Evolutionary conservation across 2,113 vertebrate species (phyloP), one percentile per base, ranked within the genome.

Genomic region (Hippoglossus stenolepis): DNA sequence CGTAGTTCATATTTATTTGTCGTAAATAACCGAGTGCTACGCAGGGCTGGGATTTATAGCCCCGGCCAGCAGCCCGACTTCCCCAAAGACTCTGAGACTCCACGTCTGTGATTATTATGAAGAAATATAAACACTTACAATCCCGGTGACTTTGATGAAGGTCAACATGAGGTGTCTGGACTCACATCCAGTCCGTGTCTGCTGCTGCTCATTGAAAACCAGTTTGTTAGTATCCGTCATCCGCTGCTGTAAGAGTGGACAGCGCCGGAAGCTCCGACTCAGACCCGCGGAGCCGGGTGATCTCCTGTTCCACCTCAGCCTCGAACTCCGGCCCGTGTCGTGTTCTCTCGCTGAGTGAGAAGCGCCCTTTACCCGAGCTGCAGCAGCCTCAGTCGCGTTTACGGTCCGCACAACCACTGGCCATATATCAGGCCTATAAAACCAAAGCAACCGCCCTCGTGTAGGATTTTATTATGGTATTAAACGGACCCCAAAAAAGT

Each of bases 351-450:
- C 71, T 17, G 82, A 90, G 70, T 85, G 88, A 85, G 85, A 14
- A 57, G 80, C 67, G 47, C 45, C 51, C 60, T 78, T 49, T 26
- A 73, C 67, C 84, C 70, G 82, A 40, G 45, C 76, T 53, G 79
- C 79, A 79, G 63, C 70, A 85, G 82, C 71, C 65, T 71, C 73
- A 66, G 43, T 63, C 69, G 69, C 85, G 70, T 93, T 92, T 91
- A 91, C 87, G 86, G 87, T 89, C 86, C 89, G 77, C 85, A 61
- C 91, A 87, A 89, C 90, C 87, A 92, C 93, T 91, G 93, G 94
- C 93, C 92, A 92, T 96, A 96, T 96, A 95, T 95, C 92, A 94
- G 85, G 89, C 87, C 94, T 92, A 95, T 96, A 96, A 96, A 95
- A 94, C 85, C 85, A 92, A 93, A 94, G 91, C 86, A 95, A 90